Percentiles rank a stretch among this genome's conserved stretches.
Conservation (phyloP, 2,888 invertebrate species). For the Papilio elwesi region DNA sequence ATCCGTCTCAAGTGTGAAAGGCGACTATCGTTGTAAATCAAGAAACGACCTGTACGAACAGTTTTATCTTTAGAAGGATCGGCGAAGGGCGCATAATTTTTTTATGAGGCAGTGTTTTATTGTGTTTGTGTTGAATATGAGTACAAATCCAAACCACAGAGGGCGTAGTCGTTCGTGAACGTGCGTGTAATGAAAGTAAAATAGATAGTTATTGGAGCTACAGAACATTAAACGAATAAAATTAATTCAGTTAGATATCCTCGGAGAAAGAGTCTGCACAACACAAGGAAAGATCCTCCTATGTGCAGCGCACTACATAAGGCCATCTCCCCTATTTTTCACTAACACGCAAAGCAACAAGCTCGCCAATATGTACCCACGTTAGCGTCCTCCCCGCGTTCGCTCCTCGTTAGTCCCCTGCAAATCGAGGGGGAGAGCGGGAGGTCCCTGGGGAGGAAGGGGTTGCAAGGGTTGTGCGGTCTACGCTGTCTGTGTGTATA, state of each 20-base stretch:
- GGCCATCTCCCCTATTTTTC: conserved; percentile 37
- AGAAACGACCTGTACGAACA: no score
- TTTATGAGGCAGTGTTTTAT: no score
- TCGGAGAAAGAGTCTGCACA: background rate
- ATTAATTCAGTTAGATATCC: background rate
- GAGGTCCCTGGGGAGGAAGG: conserved; percentile 41
- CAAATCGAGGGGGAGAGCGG: conserved; percentile 56
- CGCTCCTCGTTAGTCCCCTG: conserved; percentile 69
- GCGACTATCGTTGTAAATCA: no score
- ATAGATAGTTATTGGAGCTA: no score
- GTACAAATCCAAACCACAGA: no score
- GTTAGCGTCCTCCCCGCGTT: conserved; percentile 57
- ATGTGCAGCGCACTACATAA: conserved; percentile 31
- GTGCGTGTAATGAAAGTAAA: no score
- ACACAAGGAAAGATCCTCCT: conserved; percentile 10
- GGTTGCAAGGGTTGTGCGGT: conserved; percentile 48
- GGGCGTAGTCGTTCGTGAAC: no score
- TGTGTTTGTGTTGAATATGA: no score
- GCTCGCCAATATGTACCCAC: conserved; percentile 50
- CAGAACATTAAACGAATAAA: background rate
- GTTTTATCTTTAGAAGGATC: no score
- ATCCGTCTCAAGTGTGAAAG: no score
- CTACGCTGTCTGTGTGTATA: conserved; percentile 42
- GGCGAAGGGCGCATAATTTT: no score
- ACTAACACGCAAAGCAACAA: conserved; percentile 36